These are phyloP conservation scores for Acheta domesticus DNA, from an alignment of 2,888 invertebrate genomes.

Conservation along the genomic window DNA sequence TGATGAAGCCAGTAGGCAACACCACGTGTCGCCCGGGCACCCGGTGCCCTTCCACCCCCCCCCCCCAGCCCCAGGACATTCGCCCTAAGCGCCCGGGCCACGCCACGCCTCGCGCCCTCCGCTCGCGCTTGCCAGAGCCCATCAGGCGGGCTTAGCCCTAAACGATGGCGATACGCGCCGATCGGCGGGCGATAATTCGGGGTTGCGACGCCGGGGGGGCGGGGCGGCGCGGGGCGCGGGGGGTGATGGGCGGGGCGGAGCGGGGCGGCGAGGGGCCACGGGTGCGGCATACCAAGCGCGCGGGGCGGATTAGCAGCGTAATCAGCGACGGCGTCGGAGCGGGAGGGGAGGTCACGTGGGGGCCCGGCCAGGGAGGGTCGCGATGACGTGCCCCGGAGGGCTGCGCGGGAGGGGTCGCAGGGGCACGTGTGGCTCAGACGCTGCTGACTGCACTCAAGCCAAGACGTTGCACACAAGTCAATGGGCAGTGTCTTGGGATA, in stretches of 20 bases:
- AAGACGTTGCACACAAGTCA: no score
- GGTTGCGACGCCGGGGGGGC: neutral
- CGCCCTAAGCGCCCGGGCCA: neutral
- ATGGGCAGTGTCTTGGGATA: no score
- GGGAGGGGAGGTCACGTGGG: neutral
- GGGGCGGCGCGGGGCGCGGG: neutral
- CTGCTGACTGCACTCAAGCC: no score
- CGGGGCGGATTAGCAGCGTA: neutral
- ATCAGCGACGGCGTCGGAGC: neutral
- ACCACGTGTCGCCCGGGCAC: no score
- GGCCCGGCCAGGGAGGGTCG: neutral
- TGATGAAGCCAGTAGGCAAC: no score
- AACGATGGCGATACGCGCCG: conserved; percentile 4
- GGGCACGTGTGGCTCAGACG: no score
- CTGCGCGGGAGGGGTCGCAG: no score
- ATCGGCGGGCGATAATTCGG: conserved; percentile 18
- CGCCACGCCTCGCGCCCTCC: neutral
- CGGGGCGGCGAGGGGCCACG: neutral
- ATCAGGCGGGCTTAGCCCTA: conserved; percentile 4
- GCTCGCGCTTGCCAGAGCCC: neutral
- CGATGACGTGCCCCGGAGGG: no score
- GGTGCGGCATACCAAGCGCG: neutral
- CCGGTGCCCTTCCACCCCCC: no score
- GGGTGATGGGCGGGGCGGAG: neutral
- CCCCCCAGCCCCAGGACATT: neutral